Base-by-base conservation (phyloP, 1,140 invertebrate genomes). In the Mercenaria mercenaria region DNA sequence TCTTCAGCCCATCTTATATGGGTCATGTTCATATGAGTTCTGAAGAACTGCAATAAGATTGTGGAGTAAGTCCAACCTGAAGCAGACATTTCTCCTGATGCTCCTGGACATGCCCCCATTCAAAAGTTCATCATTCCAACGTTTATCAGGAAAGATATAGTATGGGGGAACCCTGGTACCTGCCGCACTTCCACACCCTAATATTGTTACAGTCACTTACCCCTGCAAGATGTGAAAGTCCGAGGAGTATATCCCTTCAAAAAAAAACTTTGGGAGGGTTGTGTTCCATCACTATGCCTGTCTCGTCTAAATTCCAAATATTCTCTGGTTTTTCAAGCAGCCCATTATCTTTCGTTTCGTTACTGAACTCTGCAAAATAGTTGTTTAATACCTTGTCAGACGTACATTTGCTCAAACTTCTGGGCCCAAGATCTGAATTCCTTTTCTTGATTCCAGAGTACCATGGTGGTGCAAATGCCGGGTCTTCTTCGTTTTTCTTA, bases 251-350 rank as follows among this genome's bases (percentile, higher is more conserved):
- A 20, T 4, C 39, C 61, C 39, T 74, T 64, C 20, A 2, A 29
- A 43, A 79, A 32, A 88, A 20, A 23, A 83, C 56, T 41, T 83
- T 72, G 6, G 79, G 6, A 52, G 89, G 84, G 29, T 95, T 86
- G 81, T 96, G 96, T 11, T 93, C 94, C 39, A 96, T 72, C 2
- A 92, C 89, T 89, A 95, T 95, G 2, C 94, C 95, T 85, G 96
- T 96, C 90, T 96, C 95, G 92, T 96, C 96, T 76, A 96, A 92
- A 90, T 96, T 96, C 85, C 92, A 96, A 39, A 96, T 94, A 34
- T 82, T 88, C 89, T 96, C 83, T 56, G 94, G 93, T 52, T 89
- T 89, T 72, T 93, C 39, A 32, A 29, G 72, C 34, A 96, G 50
- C 52, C 93, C 50, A 43, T 67, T 47, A 20, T 67, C 77, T 1